Evolutionary conservation across 2,888 invertebrate genomes (phyloP), one percentile per base, ranked within the genome.

Genomic region (Celastrina argiolus): DNA sequence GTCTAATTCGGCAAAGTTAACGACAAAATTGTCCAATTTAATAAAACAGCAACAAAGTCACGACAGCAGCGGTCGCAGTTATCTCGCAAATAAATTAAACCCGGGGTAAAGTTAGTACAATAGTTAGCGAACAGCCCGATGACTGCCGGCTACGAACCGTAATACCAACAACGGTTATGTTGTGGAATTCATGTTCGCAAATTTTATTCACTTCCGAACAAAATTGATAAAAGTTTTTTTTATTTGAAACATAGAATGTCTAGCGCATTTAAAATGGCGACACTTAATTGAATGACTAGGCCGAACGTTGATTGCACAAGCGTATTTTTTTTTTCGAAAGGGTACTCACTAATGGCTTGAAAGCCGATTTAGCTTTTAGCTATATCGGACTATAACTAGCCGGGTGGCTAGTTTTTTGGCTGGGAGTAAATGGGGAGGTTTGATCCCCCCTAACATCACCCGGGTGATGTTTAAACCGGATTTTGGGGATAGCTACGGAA

Each of bases 71-170:
- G 14, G 56, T n/a, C 18, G 56, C 39, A 22, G 61, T 10, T 61
- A 61, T 36, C 59, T 59, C 51, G 14, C 61, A 61, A 61, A 61
- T 61, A 61, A 61, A 61, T 61, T 61, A 61, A 36, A 39, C 18
- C 61, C 18, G 36, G n/a, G 34, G 59, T 34, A 36, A 36, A 36
- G 61, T 36, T 36, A 36, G 12, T 39, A 36, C 61, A 36, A 36
- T 12, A 61, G 61, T 61, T 61, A 39, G 61, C 39, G 39, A 36
- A 18, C 61, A 16, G 6, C 18, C 56, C 61, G 61, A 14, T 22
- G 61, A 39, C 22, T 16, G 39, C 26, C 36, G 36, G 39, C 61
- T 36, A 59, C 34, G 18, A 36, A 61, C 36, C 39, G 36, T 22
- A 18, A 39, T 61, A 39, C 16, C 61, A 39, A 22, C 18, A 36